Evolutionary conservation across 2,113 vertebrate genomes (phyloP).

Genomic region (Enhydra lutris): DNA sequence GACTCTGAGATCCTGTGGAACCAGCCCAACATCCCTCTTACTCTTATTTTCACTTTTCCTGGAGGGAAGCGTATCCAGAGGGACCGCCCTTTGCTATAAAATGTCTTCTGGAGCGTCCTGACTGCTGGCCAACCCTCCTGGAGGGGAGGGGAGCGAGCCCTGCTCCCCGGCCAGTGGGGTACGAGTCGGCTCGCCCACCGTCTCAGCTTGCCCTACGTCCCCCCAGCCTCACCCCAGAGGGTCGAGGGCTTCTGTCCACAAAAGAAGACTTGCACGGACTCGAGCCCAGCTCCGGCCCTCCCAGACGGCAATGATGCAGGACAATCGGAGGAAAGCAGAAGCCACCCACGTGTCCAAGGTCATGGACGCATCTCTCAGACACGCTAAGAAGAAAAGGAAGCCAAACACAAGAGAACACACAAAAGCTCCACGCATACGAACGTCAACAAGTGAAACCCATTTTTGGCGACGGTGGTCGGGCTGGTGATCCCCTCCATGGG

Average conservation of each 20-base stretch:
- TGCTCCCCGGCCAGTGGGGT: rapidly evolving
- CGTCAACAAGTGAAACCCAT: not conserved
- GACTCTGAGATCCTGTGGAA: too few species aligned
- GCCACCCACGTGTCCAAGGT: not conserved
- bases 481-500: too few species aligned
- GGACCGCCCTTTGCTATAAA: not conserved
- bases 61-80: not conserved
- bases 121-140: too few species aligned
- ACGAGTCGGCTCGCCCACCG: rapidly evolving
- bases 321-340: too few species aligned
- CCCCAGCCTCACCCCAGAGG: not conserved
- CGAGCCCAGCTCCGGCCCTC: not conserved
- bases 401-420: not conserved
- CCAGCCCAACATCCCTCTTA: too few species aligned
- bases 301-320: too few species aligned
- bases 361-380: not conserved
- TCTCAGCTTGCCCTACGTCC: not conserved
- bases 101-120: not conserved
- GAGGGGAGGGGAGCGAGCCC: rapidly evolving
- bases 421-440: not conserved
- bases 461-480: not conserved
- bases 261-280: rapidly evolving
- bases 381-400: not conserved
- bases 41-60: too few species aligned
- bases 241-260: not conserved